Evolutionary conservation across 2,888 invertebrate species (phyloP).

Genomic region (Agrilus cyanescens): DNA sequence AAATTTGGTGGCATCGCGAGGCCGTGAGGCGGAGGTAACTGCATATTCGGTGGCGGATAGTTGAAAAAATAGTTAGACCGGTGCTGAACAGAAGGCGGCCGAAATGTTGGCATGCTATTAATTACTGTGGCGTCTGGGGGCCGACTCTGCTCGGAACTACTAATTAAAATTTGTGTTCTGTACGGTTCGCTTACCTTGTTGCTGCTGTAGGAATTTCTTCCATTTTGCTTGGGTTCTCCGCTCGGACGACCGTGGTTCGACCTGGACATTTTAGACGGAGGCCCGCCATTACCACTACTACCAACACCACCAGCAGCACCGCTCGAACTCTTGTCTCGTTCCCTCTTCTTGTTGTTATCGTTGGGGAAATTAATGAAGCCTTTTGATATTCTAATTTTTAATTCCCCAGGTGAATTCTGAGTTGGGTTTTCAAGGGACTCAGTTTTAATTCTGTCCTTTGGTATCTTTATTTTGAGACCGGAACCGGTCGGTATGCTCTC

Average conservation of each 20-base stretch:
- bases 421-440: slow-evolving; percentile 26
- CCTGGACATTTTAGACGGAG: slow-evolving; percentile 27
- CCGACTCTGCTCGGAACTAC: slow-evolving; percentile 10
- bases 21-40: slow-evolving; percentile 24
- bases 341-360: slow-evolving; percentile 30
- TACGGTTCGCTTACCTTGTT: slow-evolving; percentile 17
- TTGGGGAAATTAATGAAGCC: slow-evolving; percentile 42
- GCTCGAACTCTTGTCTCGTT: slow-evolving; percentile 23
- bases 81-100: slow-evolving; percentile 19
- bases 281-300: slow-evolving; percentile 33
- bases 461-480: slow-evolving; percentile 70
- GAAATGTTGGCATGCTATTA: slow-evolving; percentile 35
- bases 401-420: slow-evolving; percentile 26
- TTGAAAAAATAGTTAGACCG: slow-evolving; percentile 17
- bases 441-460: slow-evolving; percentile 58
- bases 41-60: slow-evolving; percentile 20
- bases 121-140: slow-evolving; percentile 19
- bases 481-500: slow-evolving; percentile 12
- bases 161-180: slow-evolving; percentile 13
- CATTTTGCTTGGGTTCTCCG: slow-evolving; percentile 29
- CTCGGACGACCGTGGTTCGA: slow-evolving; percentile 20
- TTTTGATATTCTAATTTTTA: slow-evolving; percentile 74
- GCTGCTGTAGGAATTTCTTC: slow-evolving; percentile 29
- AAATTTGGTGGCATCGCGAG: slow-evolving; percentile 25
- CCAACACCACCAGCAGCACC: no score